phyloP scores from a whole-genome alignment of 2,113 vertebrate genomes.

The Silurus meridionalis region DNA sequence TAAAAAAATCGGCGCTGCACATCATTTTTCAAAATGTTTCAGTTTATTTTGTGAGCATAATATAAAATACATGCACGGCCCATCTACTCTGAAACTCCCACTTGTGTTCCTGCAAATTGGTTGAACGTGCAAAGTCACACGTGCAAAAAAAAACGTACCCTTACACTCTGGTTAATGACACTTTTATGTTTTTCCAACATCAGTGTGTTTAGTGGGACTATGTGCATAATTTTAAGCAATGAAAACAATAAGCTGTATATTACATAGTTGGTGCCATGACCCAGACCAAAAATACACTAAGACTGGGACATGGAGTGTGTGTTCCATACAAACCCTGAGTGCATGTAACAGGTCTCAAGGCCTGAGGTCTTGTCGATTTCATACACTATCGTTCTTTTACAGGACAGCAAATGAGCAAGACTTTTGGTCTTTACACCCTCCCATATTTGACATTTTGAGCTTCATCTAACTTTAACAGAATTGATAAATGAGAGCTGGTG shows the following conservation, averaged over 20 bases:
- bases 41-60: background rate
- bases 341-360: conserved; percentile 15
- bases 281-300: conserved; percentile 8
- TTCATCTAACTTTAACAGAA: conserved; percentile 6
- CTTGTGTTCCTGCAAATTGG: background rate
- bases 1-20: background rate
- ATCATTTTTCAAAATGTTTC: background rate
- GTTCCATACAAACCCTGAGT: conserved; percentile 8
- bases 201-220: background rate
- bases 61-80: background rate
- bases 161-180: background rate
- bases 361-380: background rate
- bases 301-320: background rate
- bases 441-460: background rate
- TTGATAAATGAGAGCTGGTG: background rate
- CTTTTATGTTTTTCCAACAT: background rate
- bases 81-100: background rate
- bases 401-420: background rate
- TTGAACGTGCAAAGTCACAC: background rate
- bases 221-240: background rate
- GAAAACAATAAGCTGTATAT: background rate
- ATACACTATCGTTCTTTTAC: background rate
- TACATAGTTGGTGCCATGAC: background rate
- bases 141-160: conserved; percentile 8
- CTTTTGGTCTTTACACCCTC: background rate